Evolutionary conservation across 1,140 invertebrate genomes (phyloP), one percentile per base, ranked within the genome.

Genomic region (Penaeus japonicus): DNA sequence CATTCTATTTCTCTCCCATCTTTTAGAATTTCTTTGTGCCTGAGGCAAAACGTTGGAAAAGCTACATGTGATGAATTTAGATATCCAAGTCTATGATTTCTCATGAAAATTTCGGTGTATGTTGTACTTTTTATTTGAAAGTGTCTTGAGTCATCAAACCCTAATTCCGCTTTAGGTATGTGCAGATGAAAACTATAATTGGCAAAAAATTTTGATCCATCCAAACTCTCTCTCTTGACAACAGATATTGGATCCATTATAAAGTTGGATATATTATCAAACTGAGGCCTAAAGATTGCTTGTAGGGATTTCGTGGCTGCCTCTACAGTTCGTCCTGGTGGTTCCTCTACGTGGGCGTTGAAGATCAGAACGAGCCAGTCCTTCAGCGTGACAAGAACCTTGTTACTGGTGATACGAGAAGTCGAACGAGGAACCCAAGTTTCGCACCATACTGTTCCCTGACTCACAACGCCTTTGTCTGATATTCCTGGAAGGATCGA

Each of bases 371-470:
- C 80, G 39, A 87, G n/a, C 57, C 53, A 15, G 20, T 73, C 86
- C 15, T 82, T 24, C 20, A 75, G 86, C 5, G 78, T 87, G 17
- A 87, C 62, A 24, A 87, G 79, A 22, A 87, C 80, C 65, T 82
- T 77, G 53, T 87, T 87, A 47, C 86, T 87, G 27, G 62, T 22
- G 24, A 87, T 62, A 39, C 39, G 79, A 1, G 20, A 18, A 1
- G 47, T 24, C 17, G 47, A 55, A 2, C 47, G 35, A 17, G 39
- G 78, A 1, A 65, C 4, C 86, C 86, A 87, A 2, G 80, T 39
- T 24, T 87, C 86, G 27, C 86, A 87, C 86, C 86, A 87, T 62
- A 82, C 81, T 4, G 86, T 87, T 10, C 86, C 86, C 86, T 87
- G 86, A 27, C 27, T 20, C 70, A 73, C 47, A n/a, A 82, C 79